These are phyloP conservation scores for Physella acuta DNA, from an alignment of 1,140 invertebrate genomes.

Conservation along the genomic window DNA sequence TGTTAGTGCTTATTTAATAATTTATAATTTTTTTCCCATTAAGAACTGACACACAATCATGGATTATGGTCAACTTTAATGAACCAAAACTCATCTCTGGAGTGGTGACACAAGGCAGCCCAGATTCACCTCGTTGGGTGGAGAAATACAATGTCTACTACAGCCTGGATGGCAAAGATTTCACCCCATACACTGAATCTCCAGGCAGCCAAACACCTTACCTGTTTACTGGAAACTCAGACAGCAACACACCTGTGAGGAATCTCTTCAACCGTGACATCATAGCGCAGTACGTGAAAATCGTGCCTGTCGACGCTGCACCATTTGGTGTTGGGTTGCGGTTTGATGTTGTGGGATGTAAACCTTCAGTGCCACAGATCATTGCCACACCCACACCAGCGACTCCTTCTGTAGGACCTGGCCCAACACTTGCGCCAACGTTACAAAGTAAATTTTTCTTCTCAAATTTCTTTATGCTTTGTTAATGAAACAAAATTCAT, in stretches of 20 bases:
- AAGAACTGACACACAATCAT: conserved; percentile 34
- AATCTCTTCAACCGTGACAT: conserved; percentile 43
- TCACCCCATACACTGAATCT: conserved; percentile 29
- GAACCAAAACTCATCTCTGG: conserved; percentile 73
- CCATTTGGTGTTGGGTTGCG: conserved; percentile 29
- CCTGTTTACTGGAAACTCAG: conserved; percentile 38
- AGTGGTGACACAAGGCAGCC: conserved; percentile 68
- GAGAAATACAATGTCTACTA: conserved; percentile 69
- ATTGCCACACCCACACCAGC: not conserved
- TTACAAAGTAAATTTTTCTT: too few relatives aligned
- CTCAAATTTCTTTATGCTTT: too few relatives aligned
- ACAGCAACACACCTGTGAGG: conserved; percentile 35
- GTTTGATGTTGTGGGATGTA: conserved; percentile 41
- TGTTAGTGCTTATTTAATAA: too few relatives aligned
- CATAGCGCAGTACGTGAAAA: conserved; percentile 38
- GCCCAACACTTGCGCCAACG: not conserved
- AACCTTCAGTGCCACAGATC: conserved; percentile 18
- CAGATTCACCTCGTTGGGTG: conserved; percentile 67
- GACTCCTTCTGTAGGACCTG: not conserved
- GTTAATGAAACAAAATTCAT: too few relatives aligned
- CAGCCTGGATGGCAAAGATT: conserved; percentile 41
- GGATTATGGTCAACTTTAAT: conserved; percentile 67
- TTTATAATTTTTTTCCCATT: too few relatives aligned
- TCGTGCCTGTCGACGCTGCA: conserved; percentile 26
- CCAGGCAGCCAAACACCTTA: conserved; percentile 25